These are phyloP conservation scores for Himalopsyche anomala DNA, from an alignment of 2,888 invertebrate species.

Conservation along the genomic window DNA sequence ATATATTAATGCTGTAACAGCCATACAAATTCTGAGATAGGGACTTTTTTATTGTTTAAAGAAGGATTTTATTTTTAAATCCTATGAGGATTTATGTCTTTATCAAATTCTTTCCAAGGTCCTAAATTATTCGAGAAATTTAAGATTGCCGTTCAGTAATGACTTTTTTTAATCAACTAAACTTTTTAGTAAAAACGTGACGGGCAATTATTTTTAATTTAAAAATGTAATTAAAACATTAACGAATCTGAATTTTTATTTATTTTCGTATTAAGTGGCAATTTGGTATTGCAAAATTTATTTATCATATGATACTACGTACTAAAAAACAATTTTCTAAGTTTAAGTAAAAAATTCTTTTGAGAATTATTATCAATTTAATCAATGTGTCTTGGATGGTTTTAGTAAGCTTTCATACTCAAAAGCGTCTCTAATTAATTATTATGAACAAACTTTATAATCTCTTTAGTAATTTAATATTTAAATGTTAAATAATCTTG, in stretches of 20 bases:
- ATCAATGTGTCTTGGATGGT: no score
- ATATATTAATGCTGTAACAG: neutral
- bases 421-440: no score
- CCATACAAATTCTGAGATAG: neutral
- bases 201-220: conserved; percentile 8
- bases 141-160: conserved; percentile 32
- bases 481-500: no score
- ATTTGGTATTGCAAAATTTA: no score
- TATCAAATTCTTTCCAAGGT: conserved; percentile 10
- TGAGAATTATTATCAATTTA: no score
- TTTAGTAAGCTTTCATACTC: no score
- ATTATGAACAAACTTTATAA: no score
- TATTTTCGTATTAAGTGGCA: neutral
- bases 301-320: no score
- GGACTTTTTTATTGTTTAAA: neutral
- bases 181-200: conserved; percentile 39
- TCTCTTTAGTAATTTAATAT: no score
- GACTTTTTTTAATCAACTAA: conserved; percentile 39
- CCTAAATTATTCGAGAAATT: conserved; percentile 36
- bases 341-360: no score
- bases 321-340: no score
- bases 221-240: conserved; percentile 36
- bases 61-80: neutral
- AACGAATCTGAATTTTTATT: neutral
- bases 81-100: conserved; percentile 36